Base-by-base conservation (phyloP, 37 sponge, comb jelly and placozoan species). In the Haliclona indistincta region DNA sequence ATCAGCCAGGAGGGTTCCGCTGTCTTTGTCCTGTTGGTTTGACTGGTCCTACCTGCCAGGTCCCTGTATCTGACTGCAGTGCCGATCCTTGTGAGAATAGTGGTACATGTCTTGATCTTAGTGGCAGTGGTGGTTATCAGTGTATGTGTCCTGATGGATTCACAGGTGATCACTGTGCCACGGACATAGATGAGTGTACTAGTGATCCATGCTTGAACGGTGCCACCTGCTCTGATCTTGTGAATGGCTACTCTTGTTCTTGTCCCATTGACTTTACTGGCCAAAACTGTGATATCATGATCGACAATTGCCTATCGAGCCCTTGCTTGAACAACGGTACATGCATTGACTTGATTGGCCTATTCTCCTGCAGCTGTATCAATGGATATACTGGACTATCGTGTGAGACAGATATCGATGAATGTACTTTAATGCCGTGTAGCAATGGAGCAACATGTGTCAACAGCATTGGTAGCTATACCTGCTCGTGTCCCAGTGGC, bases 181-280 rank as follows among this genome's bases (percentile, higher is more conserved):
- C 38, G 3, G 22, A 33, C 32, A 76, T 26, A 53, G n/a, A 65
- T 30, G 49, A 73, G 7, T 90, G 81, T 38, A 58, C 0, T 33
- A 2, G 43, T 37, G 11, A 8, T 6, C 82, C 90, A 25, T 93
- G 91, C 74, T 47, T 43, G 10, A 93, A 93, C 70, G 84, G 82
- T 29, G 94, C 74, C 0, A 73, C 82, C 17, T 89, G 91, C 39
- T 51, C 54, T 1, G 34, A 54, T 17, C n/a, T 28, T 34, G 25
- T 62, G 37, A 74, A 44, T 0, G 81, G 60, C 42, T 63, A 34
- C 43, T n/a, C 43, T 3, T 95, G 95, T 49, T 17, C 23, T 13
- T 95, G 95, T 72, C 54, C 71, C 1, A 0, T 19, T 22, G 80
- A 75, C 0, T 95, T 80, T 61, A 81, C 86, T 20, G 95, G 92